phyloP scores from a whole-genome alignment of 2,797 vertebrate genomes.

The Coluber constrictor region DNA sequence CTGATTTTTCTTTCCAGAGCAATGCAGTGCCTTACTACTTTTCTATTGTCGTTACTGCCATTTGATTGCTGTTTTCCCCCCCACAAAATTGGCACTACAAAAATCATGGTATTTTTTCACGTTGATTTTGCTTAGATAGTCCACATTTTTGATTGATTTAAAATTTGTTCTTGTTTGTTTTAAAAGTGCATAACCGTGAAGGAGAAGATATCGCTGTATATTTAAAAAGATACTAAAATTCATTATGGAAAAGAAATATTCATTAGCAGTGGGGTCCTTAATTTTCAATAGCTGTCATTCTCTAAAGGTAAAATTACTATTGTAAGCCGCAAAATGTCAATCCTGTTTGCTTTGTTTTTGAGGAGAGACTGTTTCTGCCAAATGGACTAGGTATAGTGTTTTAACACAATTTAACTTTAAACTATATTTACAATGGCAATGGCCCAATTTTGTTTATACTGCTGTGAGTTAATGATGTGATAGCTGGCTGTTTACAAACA shows the following conservation, averaged over 20 bases:
- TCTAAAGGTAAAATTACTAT: background rate
- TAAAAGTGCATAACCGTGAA: background rate
- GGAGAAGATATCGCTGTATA: background rate
- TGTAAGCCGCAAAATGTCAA: background rate
- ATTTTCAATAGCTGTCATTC: background rate
- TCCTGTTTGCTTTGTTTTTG: background rate
- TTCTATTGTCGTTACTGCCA: background rate
- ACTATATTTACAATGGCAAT: background rate
- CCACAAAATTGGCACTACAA: background rate
- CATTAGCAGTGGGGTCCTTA: background rate
- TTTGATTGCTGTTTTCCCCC: background rate
- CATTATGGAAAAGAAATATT: background rate
- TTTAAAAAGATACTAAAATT: background rate
- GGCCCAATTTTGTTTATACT: background rate
- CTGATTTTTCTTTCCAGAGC: constrained; percentile 53
- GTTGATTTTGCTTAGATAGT: background rate
- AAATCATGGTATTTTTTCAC: background rate
- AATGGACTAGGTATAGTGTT: background rate
- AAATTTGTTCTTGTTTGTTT: background rate
- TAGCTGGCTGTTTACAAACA: background rate
- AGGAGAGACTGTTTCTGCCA: background rate
- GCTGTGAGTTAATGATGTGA: background rate
- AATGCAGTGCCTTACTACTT: background rate
- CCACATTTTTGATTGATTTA: background rate
- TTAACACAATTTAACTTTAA: background rate